Conservation (phyloP, 2,797 vertebrate genomes). For the Pogoniulus pusillus region DNA sequence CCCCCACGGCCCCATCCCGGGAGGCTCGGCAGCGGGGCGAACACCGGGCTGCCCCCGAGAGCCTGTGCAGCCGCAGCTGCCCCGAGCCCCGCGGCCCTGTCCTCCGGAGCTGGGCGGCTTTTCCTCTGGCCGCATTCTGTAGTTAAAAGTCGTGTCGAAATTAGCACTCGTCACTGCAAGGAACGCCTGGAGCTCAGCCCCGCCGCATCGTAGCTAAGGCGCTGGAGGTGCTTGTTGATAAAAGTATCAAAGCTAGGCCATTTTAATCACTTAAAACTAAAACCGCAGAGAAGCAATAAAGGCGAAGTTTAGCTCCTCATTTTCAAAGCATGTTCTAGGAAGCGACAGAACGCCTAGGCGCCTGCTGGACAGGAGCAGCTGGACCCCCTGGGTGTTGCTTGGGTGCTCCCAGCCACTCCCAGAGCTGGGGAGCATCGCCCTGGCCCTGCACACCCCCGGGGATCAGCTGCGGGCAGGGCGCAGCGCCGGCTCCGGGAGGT, state of each 20-base stretch:
- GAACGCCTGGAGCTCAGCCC: neutral
- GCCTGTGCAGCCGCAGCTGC: neutral
- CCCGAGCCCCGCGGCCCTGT: no score
- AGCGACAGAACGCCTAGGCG: rapidly evolving
- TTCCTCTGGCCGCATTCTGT: neutral
- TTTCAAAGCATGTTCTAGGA: neutral
- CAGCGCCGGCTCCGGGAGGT: neutral
- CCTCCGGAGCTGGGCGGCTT: no score
- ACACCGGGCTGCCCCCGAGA: neutral
- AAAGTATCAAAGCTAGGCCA: neutral
- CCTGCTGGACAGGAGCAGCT: neutral
- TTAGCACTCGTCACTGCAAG: neutral
- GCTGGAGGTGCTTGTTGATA: neutral
- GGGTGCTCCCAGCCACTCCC: neutral
- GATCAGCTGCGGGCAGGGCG: neutral
- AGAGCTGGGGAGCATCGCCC: neutral
- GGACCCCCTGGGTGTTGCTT: neutral
- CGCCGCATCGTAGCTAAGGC: neutral
- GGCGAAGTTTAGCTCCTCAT: neutral
- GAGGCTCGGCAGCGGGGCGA: neutral
- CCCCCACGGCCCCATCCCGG: neutral
- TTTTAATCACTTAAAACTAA: neutral
- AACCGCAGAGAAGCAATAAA: neutral
- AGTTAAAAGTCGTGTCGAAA: neutral
- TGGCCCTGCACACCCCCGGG: neutral